phyloP scores from a whole-genome alignment of 1,140 invertebrate genomes.

The Sycophila sp. region DNA sequence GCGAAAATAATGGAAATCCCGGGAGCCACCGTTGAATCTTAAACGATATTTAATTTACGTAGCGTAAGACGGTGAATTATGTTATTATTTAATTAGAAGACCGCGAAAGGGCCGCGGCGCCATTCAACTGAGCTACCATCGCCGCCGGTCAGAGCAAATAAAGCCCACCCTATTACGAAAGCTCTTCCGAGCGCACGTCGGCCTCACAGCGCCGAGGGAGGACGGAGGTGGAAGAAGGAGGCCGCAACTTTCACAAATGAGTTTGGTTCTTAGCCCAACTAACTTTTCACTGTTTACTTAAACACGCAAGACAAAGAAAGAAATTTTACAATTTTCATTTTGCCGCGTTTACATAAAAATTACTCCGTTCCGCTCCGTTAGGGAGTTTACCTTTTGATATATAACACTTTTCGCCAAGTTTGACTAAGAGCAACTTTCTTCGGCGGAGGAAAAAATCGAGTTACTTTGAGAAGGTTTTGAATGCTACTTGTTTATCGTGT shows the following conservation, averaged over 20 bases:
- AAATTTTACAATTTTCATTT: neutral
- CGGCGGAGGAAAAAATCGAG: no score
- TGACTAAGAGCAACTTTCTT: no score
- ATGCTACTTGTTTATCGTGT: no score
- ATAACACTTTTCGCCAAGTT: no score
- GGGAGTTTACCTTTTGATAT: no score
- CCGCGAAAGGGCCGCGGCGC: conserved; percentile 42
- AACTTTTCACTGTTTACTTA: conserved; percentile 11
- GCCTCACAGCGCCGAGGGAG: neutral
- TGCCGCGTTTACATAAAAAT: neutral
- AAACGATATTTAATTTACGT: conserved; percentile 63
- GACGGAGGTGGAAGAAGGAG: neutral
- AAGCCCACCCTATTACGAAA: conserved; percentile 36
- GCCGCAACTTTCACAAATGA: neutral
- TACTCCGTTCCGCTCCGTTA: no score
- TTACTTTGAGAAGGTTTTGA: no score
- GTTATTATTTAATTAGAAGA: conserved; percentile 64
- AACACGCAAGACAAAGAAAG: neutral
- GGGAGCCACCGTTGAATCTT: conserved; percentile 55
- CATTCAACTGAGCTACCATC: conserved; percentile 15
- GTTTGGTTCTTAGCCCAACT: neutral
- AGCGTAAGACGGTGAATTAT: conserved; percentile 59
- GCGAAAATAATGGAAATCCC: conserved; percentile 55
- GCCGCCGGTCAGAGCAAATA: conserved; percentile 47
- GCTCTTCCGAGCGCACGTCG: conserved; percentile 27